Conservation (phyloP, 2,797 vertebrate genomes). For the Atherinosoma microstoma region DNA sequence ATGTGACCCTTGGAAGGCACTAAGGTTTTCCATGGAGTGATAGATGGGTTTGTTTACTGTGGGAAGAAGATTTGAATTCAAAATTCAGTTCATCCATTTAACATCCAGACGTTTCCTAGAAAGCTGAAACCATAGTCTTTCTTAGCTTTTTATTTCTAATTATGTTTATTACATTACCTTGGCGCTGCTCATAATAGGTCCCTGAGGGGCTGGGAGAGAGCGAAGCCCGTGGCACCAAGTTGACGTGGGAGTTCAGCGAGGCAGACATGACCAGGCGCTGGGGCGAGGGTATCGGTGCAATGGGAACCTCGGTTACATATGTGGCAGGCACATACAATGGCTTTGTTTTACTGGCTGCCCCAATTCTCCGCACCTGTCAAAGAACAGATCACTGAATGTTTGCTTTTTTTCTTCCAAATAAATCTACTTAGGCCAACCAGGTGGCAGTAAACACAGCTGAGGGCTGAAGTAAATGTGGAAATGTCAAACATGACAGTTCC, state of each 20-base stretch:
- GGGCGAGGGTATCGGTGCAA: conserved; percentile 66
- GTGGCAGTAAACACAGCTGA: conserved; percentile 22
- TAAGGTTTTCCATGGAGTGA: conserved; percentile 87
- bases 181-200: conserved; percentile 34
- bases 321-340: conserved; percentile 91
- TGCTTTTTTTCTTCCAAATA: conserved; percentile 8
- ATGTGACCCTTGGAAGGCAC: conserved; percentile 70
- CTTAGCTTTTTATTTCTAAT: background rate
- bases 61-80: background rate
- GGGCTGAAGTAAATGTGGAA: conserved; percentile 17
- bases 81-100: background rate
- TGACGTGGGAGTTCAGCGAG: conserved; percentile 67
- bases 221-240: conserved; percentile 52
- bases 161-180: conserved; percentile 56
- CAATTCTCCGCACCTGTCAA: conserved; percentile 82
- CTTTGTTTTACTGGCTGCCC: conserved; percentile 80
- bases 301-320: conserved; percentile 87
- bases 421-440: conserved; percentile 38
- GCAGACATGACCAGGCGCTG: conserved; percentile 68
- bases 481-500: conserved; percentile 16
- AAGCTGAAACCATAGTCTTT: conserved; percentile 2
- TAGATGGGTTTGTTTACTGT: conserved; percentile 79
- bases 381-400: conserved; percentile 21
- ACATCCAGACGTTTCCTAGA: background rate
- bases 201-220: conserved; percentile 52